Evolutionary conservation across 2,797 vertebrate genomes (phyloP), one percentile per base, ranked within the genome.

Genomic region (Garrulus glandarius): DNA sequence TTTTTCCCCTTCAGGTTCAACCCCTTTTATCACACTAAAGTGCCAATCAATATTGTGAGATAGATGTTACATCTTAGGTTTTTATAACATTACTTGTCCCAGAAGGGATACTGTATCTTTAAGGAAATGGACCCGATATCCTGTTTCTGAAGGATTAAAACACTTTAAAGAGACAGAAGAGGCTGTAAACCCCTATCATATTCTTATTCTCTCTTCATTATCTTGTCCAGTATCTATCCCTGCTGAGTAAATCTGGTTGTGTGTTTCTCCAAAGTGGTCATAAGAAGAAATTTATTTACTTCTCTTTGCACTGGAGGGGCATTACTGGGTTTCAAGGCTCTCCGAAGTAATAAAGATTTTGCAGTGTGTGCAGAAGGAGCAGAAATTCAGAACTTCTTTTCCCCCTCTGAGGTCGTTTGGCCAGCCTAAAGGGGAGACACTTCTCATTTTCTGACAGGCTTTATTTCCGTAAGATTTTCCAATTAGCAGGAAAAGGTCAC

Each of bases 231-330:
- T 98, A 98, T 98, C 98, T 98, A 98, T 98, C 98, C 98, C 98
- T 98, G 98, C 98, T 98, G 98, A 98, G 98, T 98, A 98, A 98
- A 98, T 98, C 98, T 98, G 98, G 98, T 98, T 98, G 98, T 98
- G 98, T 98, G 98, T 98, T 98, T 98, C 98, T 98, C 98, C 98
- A 98, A 98, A 98, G 98, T 98, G 98, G 98, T 98, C 98, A 98
- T 98, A 98, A 98, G 98, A 98, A 98, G 98, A 98, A 98, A 98
- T 98, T 98, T 98, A 98, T 98, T 98, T 98, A 98, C 98, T 98
- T 98, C 98, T 98, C 97, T 98, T 98, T 98, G 98, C 98, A 98
- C 98, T 98, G 98, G 98, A 98, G 98, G 98, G 97, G 98, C 98
- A 98, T 98, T 98, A 98, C 98, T 67, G 96, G 96, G 97, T 98